Conservation (phyloP, 2,888 invertebrate genomes). For the Chymomyza procnemis region DNA sequence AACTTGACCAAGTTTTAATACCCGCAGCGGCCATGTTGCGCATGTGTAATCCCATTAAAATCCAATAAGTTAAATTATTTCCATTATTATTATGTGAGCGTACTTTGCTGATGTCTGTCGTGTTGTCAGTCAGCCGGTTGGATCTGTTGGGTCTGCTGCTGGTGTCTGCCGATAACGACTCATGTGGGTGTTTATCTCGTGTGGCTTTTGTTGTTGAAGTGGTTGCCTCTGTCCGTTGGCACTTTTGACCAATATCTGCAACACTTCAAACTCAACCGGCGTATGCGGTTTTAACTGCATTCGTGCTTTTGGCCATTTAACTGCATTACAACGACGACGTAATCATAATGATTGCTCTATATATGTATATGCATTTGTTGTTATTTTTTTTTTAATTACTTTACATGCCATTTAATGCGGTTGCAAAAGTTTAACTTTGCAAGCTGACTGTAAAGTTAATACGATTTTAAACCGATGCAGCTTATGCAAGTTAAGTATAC, state of each 20-base stretch:
- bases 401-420: neutral
- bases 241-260: conserved; percentile 70
- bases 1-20: conserved; percentile 67
- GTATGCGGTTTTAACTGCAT: conserved; percentile 40
- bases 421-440: neutral
- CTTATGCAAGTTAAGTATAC: neutral
- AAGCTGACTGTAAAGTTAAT: neutral
- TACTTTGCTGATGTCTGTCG: conserved; percentile 45
- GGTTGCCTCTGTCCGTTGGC: conserved; percentile 38
- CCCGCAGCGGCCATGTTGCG: conserved; percentile 57
- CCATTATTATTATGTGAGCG: conserved; percentile 70
- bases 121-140: neutral
- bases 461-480: neutral
- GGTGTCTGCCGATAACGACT: conserved; percentile 41
- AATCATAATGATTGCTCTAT: conserved; percentile 30
- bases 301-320: conserved; percentile 53
- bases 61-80: conserved; percentile 76
- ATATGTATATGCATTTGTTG: neutral
- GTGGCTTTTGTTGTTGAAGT: conserved; percentile 27
- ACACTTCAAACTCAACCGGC: conserved; percentile 62
- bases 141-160: neutral
- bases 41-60: conserved; percentile 76
- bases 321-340: conserved; percentile 56
- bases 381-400: conserved; percentile 3
- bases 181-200: conserved; percentile 56